Percentiles rank a stretch among this genome's conserved stretches.
phyloP scores from a whole-genome alignment of 2,113 vertebrate genomes.

The Eudyptes chrysolophus region DNA sequence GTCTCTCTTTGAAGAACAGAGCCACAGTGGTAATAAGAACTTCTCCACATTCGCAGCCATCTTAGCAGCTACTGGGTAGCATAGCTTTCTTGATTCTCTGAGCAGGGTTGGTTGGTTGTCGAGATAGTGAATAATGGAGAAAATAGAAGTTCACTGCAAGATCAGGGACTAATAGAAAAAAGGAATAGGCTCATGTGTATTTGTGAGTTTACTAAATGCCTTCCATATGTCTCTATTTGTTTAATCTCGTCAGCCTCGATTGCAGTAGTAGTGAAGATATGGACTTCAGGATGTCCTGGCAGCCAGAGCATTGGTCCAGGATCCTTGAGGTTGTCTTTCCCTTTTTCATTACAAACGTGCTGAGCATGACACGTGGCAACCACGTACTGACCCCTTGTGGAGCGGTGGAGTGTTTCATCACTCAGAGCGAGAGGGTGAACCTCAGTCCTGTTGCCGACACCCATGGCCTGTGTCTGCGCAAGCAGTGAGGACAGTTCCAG shows the following conservation, averaged over 20 bases:
- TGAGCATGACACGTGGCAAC: background rate
- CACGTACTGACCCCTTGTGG: background rate
- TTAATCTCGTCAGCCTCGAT: background rate
- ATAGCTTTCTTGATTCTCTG: background rate
- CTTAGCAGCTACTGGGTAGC: background rate
- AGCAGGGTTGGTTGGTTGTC: background rate
- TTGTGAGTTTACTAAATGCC: background rate
- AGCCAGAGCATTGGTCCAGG: background rate
- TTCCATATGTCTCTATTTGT: background rate
- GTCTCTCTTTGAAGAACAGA: background rate
- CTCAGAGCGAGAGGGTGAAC: rapidly evolving
- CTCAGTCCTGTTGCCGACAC: background rate
- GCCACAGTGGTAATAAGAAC: background rate
- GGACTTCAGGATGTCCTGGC: background rate
- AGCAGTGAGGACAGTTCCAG: background rate
- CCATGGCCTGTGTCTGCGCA: background rate
- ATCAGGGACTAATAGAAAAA: background rate
- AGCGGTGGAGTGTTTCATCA: background rate
- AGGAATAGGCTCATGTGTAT: background rate
- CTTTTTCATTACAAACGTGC: background rate
- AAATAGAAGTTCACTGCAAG: background rate
- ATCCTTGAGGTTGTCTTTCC: background rate
- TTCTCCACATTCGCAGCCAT: background rate
- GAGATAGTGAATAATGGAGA: background rate
- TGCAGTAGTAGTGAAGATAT: background rate